Evolutionary conservation across 2,797 vertebrate species (phyloP).

Genomic region (Macrochelys suwanniensis): DNA sequence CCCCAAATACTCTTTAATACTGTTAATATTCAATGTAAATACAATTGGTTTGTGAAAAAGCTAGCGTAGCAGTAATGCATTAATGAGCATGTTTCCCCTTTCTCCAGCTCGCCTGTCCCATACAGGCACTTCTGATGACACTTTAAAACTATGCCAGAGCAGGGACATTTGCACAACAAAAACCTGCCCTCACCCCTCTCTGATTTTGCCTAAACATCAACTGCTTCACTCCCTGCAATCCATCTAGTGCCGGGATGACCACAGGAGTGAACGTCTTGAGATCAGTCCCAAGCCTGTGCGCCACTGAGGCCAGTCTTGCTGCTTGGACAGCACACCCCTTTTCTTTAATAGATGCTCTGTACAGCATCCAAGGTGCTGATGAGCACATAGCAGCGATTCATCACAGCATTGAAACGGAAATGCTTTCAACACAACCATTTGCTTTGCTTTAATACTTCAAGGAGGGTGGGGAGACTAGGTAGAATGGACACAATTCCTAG

Average conservation of each 20-base stretch:
- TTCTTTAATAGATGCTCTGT: background rate
- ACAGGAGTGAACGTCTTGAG: background rate
- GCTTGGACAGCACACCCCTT: background rate
- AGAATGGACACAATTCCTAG: background rate
- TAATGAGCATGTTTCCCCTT: background rate
- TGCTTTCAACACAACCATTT: background rate
- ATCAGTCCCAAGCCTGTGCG: background rate
- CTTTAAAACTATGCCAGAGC: background rate
- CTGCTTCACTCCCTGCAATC: background rate
- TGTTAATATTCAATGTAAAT: background rate
- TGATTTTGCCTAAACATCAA: background rate
- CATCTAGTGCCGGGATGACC: background rate
- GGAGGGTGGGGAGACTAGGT: constrained; percentile 1
- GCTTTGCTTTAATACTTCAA: background rate
- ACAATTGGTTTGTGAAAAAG: background rate
- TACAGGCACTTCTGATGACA: background rate
- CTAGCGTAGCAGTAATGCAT: background rate
- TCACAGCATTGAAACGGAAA: background rate
- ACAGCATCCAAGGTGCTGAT: background rate
- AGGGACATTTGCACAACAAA: background rate
- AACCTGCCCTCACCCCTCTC: background rate
- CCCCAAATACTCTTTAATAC: background rate
- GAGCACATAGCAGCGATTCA: background rate
- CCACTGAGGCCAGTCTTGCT: fast-evolving
- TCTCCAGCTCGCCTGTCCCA: background rate